phyloP scores from a whole-genome alignment of 1,140 invertebrate genomes.

The Heliconius hermathena region DNA sequence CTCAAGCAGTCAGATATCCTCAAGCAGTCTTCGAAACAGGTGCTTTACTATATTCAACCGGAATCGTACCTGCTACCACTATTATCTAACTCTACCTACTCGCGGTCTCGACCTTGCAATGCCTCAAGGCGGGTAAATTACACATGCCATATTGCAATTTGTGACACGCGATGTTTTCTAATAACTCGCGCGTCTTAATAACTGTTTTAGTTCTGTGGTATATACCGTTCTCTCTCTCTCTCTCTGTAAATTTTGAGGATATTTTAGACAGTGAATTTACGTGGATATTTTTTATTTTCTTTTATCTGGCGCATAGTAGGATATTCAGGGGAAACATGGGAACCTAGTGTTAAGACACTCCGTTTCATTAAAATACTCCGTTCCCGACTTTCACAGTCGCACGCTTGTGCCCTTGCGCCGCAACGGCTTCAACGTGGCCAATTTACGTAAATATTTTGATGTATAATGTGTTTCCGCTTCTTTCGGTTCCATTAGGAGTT shows the following conservation, averaged over 20 bases:
- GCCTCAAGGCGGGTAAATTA: conserved; percentile 15
- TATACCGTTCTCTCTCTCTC: not conserved
- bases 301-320: not conserved
- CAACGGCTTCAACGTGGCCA: too few species aligned
- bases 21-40: too few species aligned
- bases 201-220: not conserved
- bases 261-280: not conserved
- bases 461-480: too few species aligned
- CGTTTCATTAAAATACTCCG: not conserved
- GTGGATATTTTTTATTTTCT: not conserved
- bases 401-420: too few species aligned
- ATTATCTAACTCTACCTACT: conserved; percentile 2
- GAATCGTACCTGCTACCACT: not conserved
- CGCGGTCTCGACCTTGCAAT: not conserved
- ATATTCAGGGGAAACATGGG: not conserved
- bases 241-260: not conserved
- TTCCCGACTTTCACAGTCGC: not conserved
- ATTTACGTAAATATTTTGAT: too few species aligned
- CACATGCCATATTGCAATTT: not conserved
- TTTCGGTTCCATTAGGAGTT: too few species aligned
- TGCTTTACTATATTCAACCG: not conserved
- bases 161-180: conserved; percentile 13
- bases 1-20: too few species aligned
- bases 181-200: not conserved
- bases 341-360: not conserved